phyloP scores from a whole-genome alignment of 2,888 invertebrate species.

The Catocala nupta region DNA sequence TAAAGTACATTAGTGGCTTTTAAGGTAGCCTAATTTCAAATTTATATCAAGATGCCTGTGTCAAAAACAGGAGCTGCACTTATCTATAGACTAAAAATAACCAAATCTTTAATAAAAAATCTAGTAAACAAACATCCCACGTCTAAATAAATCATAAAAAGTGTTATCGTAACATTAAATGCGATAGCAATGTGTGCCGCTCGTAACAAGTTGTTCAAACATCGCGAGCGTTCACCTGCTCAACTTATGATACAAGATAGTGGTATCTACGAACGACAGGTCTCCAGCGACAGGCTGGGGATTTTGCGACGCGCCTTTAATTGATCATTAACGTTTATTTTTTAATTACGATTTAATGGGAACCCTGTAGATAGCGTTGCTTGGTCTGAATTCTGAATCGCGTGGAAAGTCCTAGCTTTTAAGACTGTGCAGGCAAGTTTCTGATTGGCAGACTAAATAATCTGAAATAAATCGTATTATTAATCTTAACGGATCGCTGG shows the following conservation, averaged over 20 bases:
- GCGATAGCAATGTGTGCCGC: conserved; percentile 60
- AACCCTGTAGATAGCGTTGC: no score
- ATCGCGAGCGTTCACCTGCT: conserved; percentile 73
- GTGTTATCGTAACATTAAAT: conserved; percentile 60
- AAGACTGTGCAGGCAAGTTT: no score
- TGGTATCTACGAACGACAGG: conserved; percentile 56
- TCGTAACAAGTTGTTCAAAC: conserved; percentile 68
- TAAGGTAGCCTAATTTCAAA: no score
- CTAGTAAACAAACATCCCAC: conserved; percentile 12
- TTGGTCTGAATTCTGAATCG: no score
- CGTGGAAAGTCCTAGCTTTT: no score
- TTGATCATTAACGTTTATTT: conserved; percentile 41
- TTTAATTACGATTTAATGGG: conserved; percentile 13
- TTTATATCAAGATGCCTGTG: no score
- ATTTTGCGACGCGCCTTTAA: conserved; percentile 29
- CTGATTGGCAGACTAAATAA: no score
- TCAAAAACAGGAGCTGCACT: no score
- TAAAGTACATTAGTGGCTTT: no score
- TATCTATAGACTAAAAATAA: no score
- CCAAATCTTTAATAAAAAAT: conserved; percentile 6
- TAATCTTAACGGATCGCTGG: no score
- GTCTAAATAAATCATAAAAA: conserved; percentile 32
- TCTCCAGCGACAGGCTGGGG: conserved; percentile 36
- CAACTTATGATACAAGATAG: conserved; percentile 68
- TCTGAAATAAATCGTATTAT: no score